Base-by-base conservation (phyloP, 2,797 vertebrate species). In the Tragopan temminckii region DNA sequence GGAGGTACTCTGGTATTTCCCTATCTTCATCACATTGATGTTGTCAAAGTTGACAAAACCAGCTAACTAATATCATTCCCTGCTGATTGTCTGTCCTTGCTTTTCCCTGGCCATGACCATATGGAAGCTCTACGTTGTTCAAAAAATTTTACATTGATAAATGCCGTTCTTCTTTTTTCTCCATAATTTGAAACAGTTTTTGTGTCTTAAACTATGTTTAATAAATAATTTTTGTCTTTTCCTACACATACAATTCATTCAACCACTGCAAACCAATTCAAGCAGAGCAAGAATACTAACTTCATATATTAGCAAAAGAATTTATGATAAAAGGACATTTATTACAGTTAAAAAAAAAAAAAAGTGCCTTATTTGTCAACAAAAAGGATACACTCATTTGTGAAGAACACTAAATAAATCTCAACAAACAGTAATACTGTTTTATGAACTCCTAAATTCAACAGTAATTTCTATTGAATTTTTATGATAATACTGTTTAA, bases 1-100 rank as follows among this genome's bases (percentile, higher is more conserved):
- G 35, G 25, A 11, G 46, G 36, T 40, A 63, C 80, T 70, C 16
- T 36, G 9, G 3, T 52, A 5, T 81, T 5, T 10, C 27, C 48
- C 8, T 33, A 20, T 8, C 24, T 58, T 57, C 36, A 29, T 38
- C 8, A 0, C 3, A 9, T 43, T 58, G 11, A 9, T 27, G 15
- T 29, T 45, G 24, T 13, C 23, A 24, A 59, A 33, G 7, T 11
- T 57, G n/a, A 1, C 17, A 63, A 7, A 12, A 82, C 58, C 7
- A n/a, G 2, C 5, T 63, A 5, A 7, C 13, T 62, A 17, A 5
- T 0, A 0, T 7, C 15, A 80, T 74, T 64, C 36, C 6, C 23
- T 52, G n/a, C 4, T 6, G 19, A 13, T 36, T 59, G 9, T 88
- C 67, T 61, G 11, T 12, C 10, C n/a, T 88, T 74, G 42, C 1